These are phyloP conservation scores for Parnassius mnemosyne DNA, from an alignment of 2,888 invertebrate genomes.

Conservation along the genomic window DNA sequence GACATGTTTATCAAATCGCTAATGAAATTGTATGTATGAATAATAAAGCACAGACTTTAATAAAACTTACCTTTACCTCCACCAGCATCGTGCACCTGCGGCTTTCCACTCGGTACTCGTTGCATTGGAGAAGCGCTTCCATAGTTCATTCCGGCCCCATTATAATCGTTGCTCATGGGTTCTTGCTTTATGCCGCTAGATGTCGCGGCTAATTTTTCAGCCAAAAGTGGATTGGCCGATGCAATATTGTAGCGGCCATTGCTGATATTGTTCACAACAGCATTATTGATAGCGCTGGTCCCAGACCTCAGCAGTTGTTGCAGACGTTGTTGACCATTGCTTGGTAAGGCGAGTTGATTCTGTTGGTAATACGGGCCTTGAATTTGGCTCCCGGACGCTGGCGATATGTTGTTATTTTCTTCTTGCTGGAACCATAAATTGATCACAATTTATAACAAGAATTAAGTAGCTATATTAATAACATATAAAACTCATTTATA, in stretches of 20 bases:
- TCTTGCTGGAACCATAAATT: slow-evolving; percentile 70
- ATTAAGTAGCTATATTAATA: no score
- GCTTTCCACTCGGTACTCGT: slow-evolving; percentile 76
- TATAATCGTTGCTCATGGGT: slow-evolving; percentile 74
- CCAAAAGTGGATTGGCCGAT: slow-evolving; percentile 92
- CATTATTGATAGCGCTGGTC: slow-evolving; percentile 72
- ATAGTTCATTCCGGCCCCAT: slow-evolving; percentile 75
- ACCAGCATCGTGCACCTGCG: slow-evolving; percentile 76
- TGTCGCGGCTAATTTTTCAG: slow-evolving; percentile 91
- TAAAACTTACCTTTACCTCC: slow-evolving; percentile 78
- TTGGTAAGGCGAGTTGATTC: slow-evolving; percentile 60
- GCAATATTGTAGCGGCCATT: slow-evolving; percentile 88
- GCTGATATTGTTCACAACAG: slow-evolving; percentile 70
- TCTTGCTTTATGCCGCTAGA: slow-evolving; percentile 81
- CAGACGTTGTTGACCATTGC: slow-evolving; percentile 68
- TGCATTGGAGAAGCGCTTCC: slow-evolving; percentile 76
- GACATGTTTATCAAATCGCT: slow-evolving; percentile 28
- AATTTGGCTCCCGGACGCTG: slow-evolving; percentile 65
- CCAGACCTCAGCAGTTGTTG: slow-evolving; percentile 72
- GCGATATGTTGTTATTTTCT: slow-evolving; percentile 75
- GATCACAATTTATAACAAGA: background rate
- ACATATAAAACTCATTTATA: no score
- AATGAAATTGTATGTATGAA: slow-evolving; percentile 16
- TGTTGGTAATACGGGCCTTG: slow-evolving; percentile 70
- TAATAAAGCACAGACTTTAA: slow-evolving; percentile 29